Percentiles rank a stretch among this genome's conserved stretches.
phyloP scores from a whole-genome alignment of 2,888 invertebrate genomes.

The Melinaea menophilus region DNA sequence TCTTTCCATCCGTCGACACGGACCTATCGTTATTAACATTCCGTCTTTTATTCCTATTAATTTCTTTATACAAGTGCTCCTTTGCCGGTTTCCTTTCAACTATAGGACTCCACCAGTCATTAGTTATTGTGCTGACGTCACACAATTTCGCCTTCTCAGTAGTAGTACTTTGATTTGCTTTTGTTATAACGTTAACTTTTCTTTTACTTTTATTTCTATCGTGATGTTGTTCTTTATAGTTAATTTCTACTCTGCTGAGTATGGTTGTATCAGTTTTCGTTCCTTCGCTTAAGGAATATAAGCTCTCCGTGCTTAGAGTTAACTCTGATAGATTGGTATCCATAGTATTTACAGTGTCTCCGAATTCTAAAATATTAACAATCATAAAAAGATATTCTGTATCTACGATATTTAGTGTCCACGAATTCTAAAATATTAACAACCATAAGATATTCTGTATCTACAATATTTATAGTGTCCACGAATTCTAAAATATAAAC shows the following conservation, averaged over 20 bases:
- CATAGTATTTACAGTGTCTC: conserved; percentile 8
- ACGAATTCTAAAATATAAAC: too few species aligned
- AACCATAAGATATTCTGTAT: too few species aligned
- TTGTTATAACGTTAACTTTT: conserved; percentile 35
- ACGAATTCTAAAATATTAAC: too few species aligned
- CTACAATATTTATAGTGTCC: too few species aligned
- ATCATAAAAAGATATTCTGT: background rate
- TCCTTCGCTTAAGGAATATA: conserved; percentile 24
- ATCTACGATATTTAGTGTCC: too few species aligned
- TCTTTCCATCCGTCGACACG: conserved; percentile 38
- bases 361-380: conserved; percentile 13
- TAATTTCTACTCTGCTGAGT: conserved; percentile 40
- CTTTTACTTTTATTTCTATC: conserved; percentile 29
- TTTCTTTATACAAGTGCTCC: conserved; percentile 29
- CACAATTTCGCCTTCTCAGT: conserved; percentile 40
- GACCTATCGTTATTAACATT: conserved; percentile 31
- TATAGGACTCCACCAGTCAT: conserved; percentile 63
- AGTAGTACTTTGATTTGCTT: conserved; percentile 43
- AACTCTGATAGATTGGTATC: conserved; percentile 6
- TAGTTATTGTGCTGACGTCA: conserved; percentile 49
- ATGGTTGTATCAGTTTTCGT: conserved; percentile 43
- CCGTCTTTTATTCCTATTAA: conserved; percentile 18
- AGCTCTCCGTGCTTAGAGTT: conserved; percentile 11
- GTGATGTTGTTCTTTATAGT: conserved; percentile 31
- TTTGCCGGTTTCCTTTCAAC: conserved; percentile 44